A percentile compares a stretch with the other conserved stretches of the same genome.
Evolutionary conservation across 2,113 vertebrate species (phyloP).

Genomic region (Ailurus styani): DNA sequence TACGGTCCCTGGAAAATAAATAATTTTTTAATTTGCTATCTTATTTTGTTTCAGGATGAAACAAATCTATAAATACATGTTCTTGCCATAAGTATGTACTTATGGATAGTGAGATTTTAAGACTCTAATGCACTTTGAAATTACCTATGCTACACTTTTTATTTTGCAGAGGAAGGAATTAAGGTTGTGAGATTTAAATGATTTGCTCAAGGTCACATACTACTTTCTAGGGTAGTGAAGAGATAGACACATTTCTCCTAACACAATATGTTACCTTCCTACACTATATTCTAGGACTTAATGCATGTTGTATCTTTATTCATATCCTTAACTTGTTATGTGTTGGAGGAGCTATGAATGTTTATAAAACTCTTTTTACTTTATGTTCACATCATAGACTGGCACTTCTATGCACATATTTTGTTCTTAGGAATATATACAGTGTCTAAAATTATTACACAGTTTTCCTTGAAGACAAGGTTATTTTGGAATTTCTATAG

Average conservation of each 20-base stretch:
- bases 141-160: not conserved
- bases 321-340: not conserved
- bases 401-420: not conserved
- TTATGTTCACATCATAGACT: not conserved
- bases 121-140: not conserved
- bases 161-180: not conserved
- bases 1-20: not conserved
- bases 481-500: not conserved
- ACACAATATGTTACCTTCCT: not conserved
- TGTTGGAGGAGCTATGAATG: not conserved
- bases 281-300: not conserved
- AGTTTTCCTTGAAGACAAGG: not conserved
- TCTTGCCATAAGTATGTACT: not conserved
- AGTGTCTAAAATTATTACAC: not conserved
- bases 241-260: not conserved
- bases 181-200: not conserved
- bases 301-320: not conserved
- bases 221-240: not conserved
- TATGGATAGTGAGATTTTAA: not conserved
- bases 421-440: not conserved
- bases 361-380: not conserved
- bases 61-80: not conserved
- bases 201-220: not conserved
- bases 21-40: not conserved
- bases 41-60: not conserved